Base-by-base conservation (phyloP, 2,888 invertebrate genomes). In the Cheilosia scutellata region DNA sequence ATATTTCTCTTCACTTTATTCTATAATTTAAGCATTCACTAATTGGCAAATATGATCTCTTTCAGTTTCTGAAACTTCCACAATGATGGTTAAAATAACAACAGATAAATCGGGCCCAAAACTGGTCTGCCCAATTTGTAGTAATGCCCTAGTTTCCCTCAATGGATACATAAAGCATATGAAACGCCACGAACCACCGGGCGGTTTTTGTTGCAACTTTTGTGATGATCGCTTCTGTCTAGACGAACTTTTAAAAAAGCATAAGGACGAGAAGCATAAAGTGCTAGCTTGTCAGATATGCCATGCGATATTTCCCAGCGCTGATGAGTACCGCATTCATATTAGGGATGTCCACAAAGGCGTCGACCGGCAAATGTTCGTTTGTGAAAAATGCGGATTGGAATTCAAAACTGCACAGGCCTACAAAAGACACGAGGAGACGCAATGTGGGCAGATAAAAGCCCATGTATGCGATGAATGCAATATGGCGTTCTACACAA, bases 361-460 rank as follows among this genome's bases (percentile, higher is more conserved):
- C 31, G 88, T 91, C 70, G 89, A 92, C 86, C 89, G 92, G 78
- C 91, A 91, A 87, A 89, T 90, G 71, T 90, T 90, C 57, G 91
- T 92, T 57, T 93, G 93, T 83, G 92, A 91, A 55, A 92, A 92
- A 80, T 93, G 93, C 88, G 93, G 93, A 2, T 91, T 91, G 77
- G 92, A 92, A 68, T 93, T 93, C 87, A 92, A 91, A 79, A 92
- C 92, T 0, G 90, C 91, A 82, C 90, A 91, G 66, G 92, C 92
- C 31, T 90, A 92, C 33, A 90, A 91, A 6, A 90, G 90, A 3
- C 92, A 92, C 65, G 88, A 86, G 7, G 88, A 89, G 2, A 93
- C 93, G 2, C 91, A 93, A 88, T 93, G 93, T 89, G 93, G 93
- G n/a, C 91, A 92, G 4, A 89, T 91, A 27, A 93, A 92, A 84